These are phyloP conservation scores for Oncorhynchus keta DNA, from an alignment of 2,113 vertebrate genomes.

Conservation along the genomic window DNA sequence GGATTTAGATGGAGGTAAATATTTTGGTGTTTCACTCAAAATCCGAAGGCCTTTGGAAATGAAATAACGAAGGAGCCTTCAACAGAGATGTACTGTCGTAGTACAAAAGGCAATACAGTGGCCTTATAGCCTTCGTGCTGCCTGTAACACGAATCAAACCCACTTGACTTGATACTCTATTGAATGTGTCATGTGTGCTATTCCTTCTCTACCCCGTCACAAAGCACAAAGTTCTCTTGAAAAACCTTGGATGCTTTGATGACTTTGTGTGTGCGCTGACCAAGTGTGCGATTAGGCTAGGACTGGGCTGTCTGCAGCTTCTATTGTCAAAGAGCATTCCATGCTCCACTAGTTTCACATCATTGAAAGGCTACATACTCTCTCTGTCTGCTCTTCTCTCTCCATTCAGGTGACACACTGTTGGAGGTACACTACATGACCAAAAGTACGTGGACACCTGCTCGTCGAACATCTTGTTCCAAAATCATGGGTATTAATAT, in stretches of 20 bases:
- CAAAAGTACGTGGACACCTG: too few species aligned
- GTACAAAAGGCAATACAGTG: too few species aligned
- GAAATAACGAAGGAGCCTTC: too few species aligned
- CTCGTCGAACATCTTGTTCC: too few species aligned
- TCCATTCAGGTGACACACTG: background rate
- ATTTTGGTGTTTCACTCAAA: too few species aligned
- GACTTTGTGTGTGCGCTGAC: background rate
- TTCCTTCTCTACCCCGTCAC: background rate
- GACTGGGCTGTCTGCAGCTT: background rate
- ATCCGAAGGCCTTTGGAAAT: too few species aligned
- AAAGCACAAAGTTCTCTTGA: background rate
- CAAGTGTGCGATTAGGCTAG: background rate
- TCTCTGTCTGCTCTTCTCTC: background rate
- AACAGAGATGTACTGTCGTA: too few species aligned
- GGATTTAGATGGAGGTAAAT: too few species aligned
- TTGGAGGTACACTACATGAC: background rate
- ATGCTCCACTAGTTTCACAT: slow-evolving; percentile 1
- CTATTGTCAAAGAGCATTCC: background rate
- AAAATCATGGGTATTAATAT: too few species aligned
- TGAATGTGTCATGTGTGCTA: background rate
- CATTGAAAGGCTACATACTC: background rate
- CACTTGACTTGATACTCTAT: too few species aligned
- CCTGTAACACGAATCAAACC: too few species aligned
- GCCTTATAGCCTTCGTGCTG: too few species aligned
- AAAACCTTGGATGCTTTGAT: background rate